Evolutionary conservation across 2,888 invertebrate species (phyloP), one percentile per base, ranked within the genome.

Genomic region (Helicoverpa assulta): DNA sequence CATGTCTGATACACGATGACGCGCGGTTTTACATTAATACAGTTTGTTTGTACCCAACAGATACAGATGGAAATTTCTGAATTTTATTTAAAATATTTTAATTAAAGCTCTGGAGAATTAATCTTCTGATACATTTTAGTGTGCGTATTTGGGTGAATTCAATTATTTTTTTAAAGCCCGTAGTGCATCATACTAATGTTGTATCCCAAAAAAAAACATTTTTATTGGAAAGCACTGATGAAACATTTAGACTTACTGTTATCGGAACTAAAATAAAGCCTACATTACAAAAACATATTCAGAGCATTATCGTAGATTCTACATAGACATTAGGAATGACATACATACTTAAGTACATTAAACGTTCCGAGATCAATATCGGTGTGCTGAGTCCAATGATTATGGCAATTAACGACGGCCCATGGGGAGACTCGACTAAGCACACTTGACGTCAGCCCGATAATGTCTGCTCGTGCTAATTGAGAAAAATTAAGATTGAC

Each of bases 11-110:
- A 80, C 70, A 68, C 54, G 65, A 57, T 72, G 75, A 81, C 78
- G 21, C 47, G 74, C 40, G 80, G 81, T 80, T 80, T 69, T 77
- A 68, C 59, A 76, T 80, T 70, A 79, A 75, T 47, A 59, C 51
- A 19, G 55, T 59, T 59, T 65, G 29, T 61, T 65, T 65, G 26
- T 52, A 55, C 33, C 40, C 19, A 29, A 29, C 37, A 61, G 58
- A 59, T 50, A 62, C 50, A 21, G 40, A 16, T 54, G 29, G 16
- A 18, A 16, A 29, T 43, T 10, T 21, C 64, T 5, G 43, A 2
- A 18, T 14, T 50, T 40, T 64, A 52, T 57, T 19, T 2, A 5
- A 51, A 60, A 33, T 37, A n/a, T 51, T 50, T 71, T 18, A 52
- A 40, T 58, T 55, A 33, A 12, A 56, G 8, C n/a, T 50, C 5